Evolutionary conservation across 2,113 vertebrate genomes (phyloP).

Genomic region (Toxotes chatareus): DNA sequence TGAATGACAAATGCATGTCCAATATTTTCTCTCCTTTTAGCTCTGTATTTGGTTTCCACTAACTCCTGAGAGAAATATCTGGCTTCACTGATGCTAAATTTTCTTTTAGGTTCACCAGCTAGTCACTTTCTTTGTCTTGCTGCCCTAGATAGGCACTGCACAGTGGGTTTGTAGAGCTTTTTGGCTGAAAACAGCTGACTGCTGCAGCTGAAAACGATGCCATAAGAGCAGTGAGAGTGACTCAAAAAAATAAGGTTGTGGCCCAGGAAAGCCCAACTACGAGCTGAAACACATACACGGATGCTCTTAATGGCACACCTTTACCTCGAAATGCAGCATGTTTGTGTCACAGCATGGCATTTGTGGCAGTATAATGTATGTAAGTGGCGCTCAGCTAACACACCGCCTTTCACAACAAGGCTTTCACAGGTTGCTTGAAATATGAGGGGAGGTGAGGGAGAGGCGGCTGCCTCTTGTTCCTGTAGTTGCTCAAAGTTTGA

Average conservation of each 20-base stretch:
- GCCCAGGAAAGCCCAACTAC: neutral
- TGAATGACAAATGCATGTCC: neutral
- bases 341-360: neutral
- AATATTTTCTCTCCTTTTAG: neutral
- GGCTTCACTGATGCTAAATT: neutral
- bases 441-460: neutral
- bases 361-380: neutral
- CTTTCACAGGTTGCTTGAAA: neutral
- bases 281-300: neutral
- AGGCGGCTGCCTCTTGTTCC: neutral
- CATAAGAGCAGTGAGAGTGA: neutral
- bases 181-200: neutral
- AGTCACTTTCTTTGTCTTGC: neutral
- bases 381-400: neutral
- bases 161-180: neutral
- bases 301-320: neutral
- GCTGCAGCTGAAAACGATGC: neutral
- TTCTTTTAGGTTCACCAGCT: neutral
- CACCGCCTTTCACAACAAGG: neutral
- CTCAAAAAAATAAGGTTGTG: neutral
- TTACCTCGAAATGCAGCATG: neutral
- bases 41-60: neutral
- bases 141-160: neutral
- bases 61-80: neutral
- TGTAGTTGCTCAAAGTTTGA: neutral